Conservation (phyloP, 2,888 invertebrate species). For the Colletes collaris region DNA sequence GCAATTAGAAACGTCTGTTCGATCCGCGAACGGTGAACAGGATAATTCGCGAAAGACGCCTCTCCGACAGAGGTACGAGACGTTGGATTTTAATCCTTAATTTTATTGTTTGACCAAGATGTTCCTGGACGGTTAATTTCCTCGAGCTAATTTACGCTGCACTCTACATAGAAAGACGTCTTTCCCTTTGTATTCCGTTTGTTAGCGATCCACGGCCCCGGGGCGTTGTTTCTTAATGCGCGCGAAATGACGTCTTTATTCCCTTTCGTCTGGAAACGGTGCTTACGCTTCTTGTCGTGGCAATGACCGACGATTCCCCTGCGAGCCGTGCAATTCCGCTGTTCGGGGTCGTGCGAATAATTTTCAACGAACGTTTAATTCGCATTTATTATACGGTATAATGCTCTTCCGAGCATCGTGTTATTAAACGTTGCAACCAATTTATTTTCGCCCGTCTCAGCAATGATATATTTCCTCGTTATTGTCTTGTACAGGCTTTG, state of each 20-base stretch:
- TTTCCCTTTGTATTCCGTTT: constrained; percentile 40
- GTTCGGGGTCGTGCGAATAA: neutral
- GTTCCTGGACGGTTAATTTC: constrained; percentile 43
- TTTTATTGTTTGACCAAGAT: constrained; percentile 40
- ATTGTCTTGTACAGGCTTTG: too few species aligned
- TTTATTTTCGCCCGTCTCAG: too few species aligned
- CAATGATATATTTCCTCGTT: too few species aligned
- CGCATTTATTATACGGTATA: too few species aligned
- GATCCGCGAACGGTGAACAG: neutral
- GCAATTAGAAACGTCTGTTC: neutral
- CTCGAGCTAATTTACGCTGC: constrained; percentile 42
- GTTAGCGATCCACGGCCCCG: constrained; percentile 26
- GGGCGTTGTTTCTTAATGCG: constrained; percentile 53
- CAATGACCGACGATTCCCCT: neutral
- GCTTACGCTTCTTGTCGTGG: constrained; percentile 11
- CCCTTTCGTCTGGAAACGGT: constrained; percentile 6
- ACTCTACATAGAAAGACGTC: constrained; percentile 11
- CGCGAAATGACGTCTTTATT: constrained; percentile 34
- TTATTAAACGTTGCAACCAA: too few species aligned
- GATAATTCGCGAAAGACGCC: neutral
- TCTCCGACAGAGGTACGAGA: neutral
- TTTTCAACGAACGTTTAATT: neutral
- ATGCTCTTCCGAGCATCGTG: too few species aligned
- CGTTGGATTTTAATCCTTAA: constrained; percentile 35
- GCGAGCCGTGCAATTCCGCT: neutral